Percentiles rank a stretch among this genome's conserved stretches.
Conservation (phyloP, 2,113 vertebrate species). For the Aegithalos caudatus region DNA sequence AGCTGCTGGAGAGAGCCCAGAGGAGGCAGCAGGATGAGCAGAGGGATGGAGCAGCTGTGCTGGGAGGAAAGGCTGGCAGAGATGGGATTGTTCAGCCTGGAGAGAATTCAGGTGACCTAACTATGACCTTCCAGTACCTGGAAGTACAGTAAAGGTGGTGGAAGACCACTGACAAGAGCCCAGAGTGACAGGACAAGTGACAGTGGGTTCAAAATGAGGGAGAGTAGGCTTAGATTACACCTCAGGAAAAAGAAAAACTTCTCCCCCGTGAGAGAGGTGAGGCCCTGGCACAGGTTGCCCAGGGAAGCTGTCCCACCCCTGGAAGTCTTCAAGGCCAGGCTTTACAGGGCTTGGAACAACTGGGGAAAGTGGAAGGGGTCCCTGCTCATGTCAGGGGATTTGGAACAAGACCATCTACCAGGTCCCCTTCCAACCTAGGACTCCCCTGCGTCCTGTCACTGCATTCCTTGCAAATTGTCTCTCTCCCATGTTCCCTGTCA, state of each 20-base stretch:
- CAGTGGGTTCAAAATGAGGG: not conserved
- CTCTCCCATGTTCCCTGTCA: not conserved
- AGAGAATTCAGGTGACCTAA: not conserved
- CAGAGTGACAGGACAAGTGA: not conserved
- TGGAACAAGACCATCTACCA: not conserved
- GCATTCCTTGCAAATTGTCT: accelerated
- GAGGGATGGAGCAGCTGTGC: not conserved
- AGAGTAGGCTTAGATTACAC: not conserved
- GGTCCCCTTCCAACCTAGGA: not conserved
- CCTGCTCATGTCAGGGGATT: not conserved
- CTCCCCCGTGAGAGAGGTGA: not conserved
- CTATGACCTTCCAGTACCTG: not conserved
- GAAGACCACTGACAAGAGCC: not conserved
- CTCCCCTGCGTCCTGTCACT: not conserved
- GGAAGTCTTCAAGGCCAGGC: not conserved
- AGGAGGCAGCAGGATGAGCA: not conserved
- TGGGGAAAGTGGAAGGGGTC: not conserved
- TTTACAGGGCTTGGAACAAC: not conserved
- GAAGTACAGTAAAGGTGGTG: not conserved
- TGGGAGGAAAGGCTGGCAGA: not conserved
- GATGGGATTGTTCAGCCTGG: not conserved
- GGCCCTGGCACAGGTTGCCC: not conserved
- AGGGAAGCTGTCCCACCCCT: not conserved
- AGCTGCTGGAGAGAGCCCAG: too few relatives aligned
- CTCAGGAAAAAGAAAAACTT: not conserved